Percentiles rank a stretch among this genome's conserved stretches.
These are phyloP conservation scores for Yponomeuta cagnagella DNA, from an alignment of 2,888 invertebrate genomes.

Conservation along the genomic window DNA sequence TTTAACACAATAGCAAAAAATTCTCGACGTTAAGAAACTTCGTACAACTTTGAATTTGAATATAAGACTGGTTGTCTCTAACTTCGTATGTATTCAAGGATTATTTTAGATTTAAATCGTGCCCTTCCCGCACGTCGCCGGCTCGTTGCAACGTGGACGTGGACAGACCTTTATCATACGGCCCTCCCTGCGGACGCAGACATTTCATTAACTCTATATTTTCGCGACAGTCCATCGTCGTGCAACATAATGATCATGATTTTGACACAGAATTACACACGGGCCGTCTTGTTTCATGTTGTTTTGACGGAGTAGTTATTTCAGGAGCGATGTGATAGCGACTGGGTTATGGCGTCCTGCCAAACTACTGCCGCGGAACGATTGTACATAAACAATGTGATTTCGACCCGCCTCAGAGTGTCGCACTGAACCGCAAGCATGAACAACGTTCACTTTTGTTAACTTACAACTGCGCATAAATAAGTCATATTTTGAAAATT, in stretches of 20 bases:
- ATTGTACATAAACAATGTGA: not conserved
- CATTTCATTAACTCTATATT: constrained; percentile 9
- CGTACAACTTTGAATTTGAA: too few relatives aligned
- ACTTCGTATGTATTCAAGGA: too few relatives aligned
- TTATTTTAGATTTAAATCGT: too few relatives aligned
- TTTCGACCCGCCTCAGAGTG: not conserved
- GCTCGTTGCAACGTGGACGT: too few relatives aligned
- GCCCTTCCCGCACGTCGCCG: too few relatives aligned
- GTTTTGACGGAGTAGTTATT: constrained; percentile 4
- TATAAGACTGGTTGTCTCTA: too few relatives aligned
- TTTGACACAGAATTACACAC: not conserved
- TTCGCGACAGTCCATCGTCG: not conserved
- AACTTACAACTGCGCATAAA: too few relatives aligned
- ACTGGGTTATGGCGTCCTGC: constrained; percentile 2
- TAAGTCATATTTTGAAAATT: too few relatives aligned
- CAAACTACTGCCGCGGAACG: not conserved
- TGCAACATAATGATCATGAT: not conserved
- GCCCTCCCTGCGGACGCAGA: constrained; percentile 14
- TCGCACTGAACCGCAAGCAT: too few relatives aligned
- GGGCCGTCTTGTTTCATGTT: not conserved
- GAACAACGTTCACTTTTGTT: too few relatives aligned
- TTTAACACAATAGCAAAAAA: too few relatives aligned
- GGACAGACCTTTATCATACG: constrained; percentile 7
- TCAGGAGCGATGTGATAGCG: constrained; percentile 2
- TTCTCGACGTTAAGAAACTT: too few relatives aligned